Base-by-base conservation (phyloP, 2,113 vertebrate genomes). In the Pyrgilauda ruficollis region DNA sequence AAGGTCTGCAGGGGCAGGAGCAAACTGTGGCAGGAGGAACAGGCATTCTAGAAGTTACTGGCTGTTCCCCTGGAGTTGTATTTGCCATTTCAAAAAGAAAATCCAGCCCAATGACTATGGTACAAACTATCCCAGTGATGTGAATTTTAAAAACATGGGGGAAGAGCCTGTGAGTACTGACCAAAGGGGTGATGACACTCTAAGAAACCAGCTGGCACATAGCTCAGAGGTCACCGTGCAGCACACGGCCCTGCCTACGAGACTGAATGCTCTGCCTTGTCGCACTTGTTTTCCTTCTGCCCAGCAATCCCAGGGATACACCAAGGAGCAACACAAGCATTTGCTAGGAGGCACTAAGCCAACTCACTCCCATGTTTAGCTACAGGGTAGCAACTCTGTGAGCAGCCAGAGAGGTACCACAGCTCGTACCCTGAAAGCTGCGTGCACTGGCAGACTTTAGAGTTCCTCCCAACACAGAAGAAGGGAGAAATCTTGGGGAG, bases 181-280 rank as follows among this genome's bases (percentile, higher is more conserved):
- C 30, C 83, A 41, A 94, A 75, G 66, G 63, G 92, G 87, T 61
- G 90, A 90, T 90, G 93, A 93, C 82, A 90, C 55, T 16, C 0
- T 31, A 55, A 88, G 68, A 94, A 90, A 80, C 75, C 95, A 92
- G 59, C 85, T 77, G 92, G 91, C 35, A 1, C 96, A 93, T 93
- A 95, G 82, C 85, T 90, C 87, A 77, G 92, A 96, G 95, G 95
- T 95, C 82, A 3, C 50, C 11, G 8, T 7, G 73, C 33, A 84
- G 87, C 84, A 73, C 56, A 52, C 13, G 0, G 87, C 85, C 7
- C 92, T 92, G 90, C 88, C 93, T 93, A 83, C 28, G 31, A 83
- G 90, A 83, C 59, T 85, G 82, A 96, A 96, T 90, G 92, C 92
- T 67, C 87, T 91, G 87, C 92, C 93, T 90, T 83, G 93, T 96